Conservation (phyloP, 2,888 invertebrate genomes). For the Drosophila kuntzei region DNA sequence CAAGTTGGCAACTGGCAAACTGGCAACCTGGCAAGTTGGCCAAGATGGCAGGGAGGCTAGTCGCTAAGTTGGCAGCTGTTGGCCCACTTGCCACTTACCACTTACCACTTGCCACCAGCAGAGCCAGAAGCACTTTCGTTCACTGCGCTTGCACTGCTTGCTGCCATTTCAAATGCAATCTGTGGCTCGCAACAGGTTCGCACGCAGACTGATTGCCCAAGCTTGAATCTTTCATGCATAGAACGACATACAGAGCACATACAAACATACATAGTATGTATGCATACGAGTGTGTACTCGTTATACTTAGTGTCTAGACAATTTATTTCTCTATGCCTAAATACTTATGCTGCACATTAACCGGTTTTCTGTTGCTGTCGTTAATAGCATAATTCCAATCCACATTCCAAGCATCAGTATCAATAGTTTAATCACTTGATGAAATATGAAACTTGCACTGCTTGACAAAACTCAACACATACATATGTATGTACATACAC, state of each 20-base stretch:
- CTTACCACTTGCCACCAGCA: slow-evolving; percentile 28
- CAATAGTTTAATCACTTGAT: slow-evolving; percentile 20
- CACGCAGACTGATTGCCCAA: slow-evolving; percentile 61
- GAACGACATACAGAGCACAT: slow-evolving; percentile 24
- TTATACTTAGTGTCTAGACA: slow-evolving; percentile 38
- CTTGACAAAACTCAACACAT: background rate
- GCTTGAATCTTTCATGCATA: slow-evolving; percentile 48
- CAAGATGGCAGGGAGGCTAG: slow-evolving; percentile 10
- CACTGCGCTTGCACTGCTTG: slow-evolving; percentile 37
- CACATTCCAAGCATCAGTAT: slow-evolving; percentile 20
- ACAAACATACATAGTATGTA: background rate
- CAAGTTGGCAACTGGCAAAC: slow-evolving; percentile 17
- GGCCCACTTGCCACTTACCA: slow-evolving; percentile 45
- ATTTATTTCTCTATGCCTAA: slow-evolving; percentile 31
- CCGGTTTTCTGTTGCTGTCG: slow-evolving; percentile 25
- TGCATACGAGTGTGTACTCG: slow-evolving; percentile 19
- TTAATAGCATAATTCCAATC: slow-evolving; percentile 18
- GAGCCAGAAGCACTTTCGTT: slow-evolving; percentile 62
- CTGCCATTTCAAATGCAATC: slow-evolving; percentile 25
- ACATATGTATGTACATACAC: too few relatives aligned
- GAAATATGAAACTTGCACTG: slow-evolving; percentile 8
- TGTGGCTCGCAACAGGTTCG: slow-evolving; percentile 59
- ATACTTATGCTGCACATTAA: slow-evolving; percentile 26
- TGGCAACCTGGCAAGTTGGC: slow-evolving; percentile 7
- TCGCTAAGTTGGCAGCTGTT: slow-evolving; percentile 30